Evolutionary conservation across 23 tunicate genomes (phyloP).

Genomic region (Halocynthia roretzi): DNA sequence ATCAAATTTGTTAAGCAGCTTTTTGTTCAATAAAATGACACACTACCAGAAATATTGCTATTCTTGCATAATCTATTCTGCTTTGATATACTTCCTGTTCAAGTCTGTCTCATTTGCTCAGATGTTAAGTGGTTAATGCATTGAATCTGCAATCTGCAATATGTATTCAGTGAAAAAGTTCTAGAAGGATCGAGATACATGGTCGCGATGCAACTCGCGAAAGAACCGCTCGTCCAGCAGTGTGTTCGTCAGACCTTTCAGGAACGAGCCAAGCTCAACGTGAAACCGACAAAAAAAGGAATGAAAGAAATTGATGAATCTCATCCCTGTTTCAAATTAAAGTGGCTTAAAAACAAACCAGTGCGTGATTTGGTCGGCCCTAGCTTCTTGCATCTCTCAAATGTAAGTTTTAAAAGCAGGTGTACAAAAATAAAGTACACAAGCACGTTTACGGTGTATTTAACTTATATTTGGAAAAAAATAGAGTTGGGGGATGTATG

Average conservation of each 20-base stretch:
- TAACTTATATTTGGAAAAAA: too few species aligned
- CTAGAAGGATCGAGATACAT: conserved; percentile 89
- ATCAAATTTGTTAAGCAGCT: too few species aligned
- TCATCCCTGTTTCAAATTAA: conserved; percentile 50
- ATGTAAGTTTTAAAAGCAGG: conserved; percentile 36
- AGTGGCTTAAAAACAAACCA: conserved; percentile 77
- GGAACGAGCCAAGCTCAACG: conserved; percentile 75
- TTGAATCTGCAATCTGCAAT: not conserved
- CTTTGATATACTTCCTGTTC: too few species aligned
- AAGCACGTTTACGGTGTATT: too few species aligned
- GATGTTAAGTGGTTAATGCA: not conserved
- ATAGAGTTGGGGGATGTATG: too few species aligned
- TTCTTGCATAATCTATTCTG: too few species aligned
- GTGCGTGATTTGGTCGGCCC: conserved; percentile 69
- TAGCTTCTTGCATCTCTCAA: conserved; percentile 57
- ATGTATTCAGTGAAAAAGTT: conserved; percentile 64
- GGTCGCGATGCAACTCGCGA: conserved; percentile 96
- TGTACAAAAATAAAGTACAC: too few species aligned
- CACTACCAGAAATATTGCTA: too few species aligned
- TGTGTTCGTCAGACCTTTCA: conserved; percentile 80
- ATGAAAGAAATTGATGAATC: conserved; percentile 83
- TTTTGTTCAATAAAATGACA: too few species aligned
- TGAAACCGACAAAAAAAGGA: conserved; percentile 83
- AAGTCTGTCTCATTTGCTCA: not conserved
- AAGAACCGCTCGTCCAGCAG: conserved; percentile 94